These are phyloP conservation scores for Beris chalybata DNA, from an alignment of 2,888 invertebrate genomes.

Conservation along the genomic window DNA sequence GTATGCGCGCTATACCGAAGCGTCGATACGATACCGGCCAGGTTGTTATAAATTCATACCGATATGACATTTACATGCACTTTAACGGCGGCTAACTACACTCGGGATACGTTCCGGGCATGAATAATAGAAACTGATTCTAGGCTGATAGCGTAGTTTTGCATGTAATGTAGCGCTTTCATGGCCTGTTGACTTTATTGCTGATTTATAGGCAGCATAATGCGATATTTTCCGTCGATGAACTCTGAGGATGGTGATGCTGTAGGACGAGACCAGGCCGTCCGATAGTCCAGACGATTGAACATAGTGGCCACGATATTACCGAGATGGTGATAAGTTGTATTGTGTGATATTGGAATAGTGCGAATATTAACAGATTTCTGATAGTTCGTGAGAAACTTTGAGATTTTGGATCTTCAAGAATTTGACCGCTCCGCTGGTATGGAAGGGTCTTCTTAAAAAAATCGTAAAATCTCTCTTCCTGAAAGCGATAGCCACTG, in stretches of 20 bases:
- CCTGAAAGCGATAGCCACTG: too few relatives aligned
- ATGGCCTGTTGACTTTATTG: conserved; percentile 40
- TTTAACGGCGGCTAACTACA: conserved; percentile 45
- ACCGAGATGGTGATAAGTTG: too few relatives aligned
- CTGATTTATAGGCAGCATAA: conserved; percentile 36
- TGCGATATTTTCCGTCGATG: conserved; percentile 28
- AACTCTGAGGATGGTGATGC: conserved; percentile 5
- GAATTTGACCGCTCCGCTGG: too few relatives aligned
- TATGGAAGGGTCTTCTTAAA: too few relatives aligned
- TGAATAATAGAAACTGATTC: conserved; percentile 37
- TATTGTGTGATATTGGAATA: too few relatives aligned
- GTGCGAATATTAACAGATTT: too few relatives aligned
- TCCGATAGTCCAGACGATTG: too few relatives aligned
- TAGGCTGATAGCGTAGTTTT: conserved; percentile 37
- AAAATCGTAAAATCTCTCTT: too few relatives aligned
- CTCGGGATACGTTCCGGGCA: conserved; percentile 35
- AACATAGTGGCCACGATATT: too few relatives aligned
- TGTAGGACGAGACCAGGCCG: too few relatives aligned
- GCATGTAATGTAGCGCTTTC: conserved; percentile 40
- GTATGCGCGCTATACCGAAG: neutral
- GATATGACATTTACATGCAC: conserved; percentile 46
- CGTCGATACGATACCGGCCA: conserved; percentile 38
- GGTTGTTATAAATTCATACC: conserved; percentile 45
- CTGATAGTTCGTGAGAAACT: too few relatives aligned
- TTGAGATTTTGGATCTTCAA: too few relatives aligned